Evolutionary conservation across 2,797 vertebrate species (phyloP), one percentile per base, ranked within the genome.

Genomic region (Anomalospiza imberbis): DNA sequence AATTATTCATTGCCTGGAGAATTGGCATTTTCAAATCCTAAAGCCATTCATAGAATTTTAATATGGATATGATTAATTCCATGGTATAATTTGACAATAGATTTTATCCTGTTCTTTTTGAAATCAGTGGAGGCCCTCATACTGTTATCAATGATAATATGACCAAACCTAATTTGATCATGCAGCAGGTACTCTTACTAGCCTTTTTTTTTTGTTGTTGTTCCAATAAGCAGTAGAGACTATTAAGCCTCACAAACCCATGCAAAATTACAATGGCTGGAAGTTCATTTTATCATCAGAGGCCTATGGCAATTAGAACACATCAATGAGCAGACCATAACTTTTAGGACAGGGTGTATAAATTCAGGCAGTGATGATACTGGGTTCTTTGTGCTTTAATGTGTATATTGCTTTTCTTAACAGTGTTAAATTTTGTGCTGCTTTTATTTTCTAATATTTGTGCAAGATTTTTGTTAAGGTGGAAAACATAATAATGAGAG

Each of bases 251-350:
- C 65, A 93, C 42, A 96, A 94, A 86, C 32, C 71, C 63, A 19
- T 77, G 34, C 71, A 88, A 91, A 89, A 89, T 87, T 94, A 66
- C 53, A 93, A 18, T 83, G 76, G 14, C 17, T 80, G 38, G 47
- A 95, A 77, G 82, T 92, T 97, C 94, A 93, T 95, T 97, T 96
- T 65, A 20, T 92, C 65, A 72, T 71, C 13, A 5, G 93, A 91
- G 94, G 44, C 55, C 88, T 71, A 61, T 93, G 96, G 93, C 88
- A 96, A 96, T 97, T 91, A 87, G 85, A 96, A 91, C 11, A 51
- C 72, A 45, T 94, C 79, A 91, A 47, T 93, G 67, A 97, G 84
- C 77, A 95, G 93, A 45, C 53, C 63, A 83, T 95, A 70, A 80
- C 87, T 97, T 96, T 94, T 91, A 95, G 85, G 95, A 75, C 73